Percentiles rank a stretch among this genome's conserved stretches.
Evolutionary conservation across 2,888 invertebrate genomes (phyloP).

Genomic region (Megalurothrips usitatus): DNA sequence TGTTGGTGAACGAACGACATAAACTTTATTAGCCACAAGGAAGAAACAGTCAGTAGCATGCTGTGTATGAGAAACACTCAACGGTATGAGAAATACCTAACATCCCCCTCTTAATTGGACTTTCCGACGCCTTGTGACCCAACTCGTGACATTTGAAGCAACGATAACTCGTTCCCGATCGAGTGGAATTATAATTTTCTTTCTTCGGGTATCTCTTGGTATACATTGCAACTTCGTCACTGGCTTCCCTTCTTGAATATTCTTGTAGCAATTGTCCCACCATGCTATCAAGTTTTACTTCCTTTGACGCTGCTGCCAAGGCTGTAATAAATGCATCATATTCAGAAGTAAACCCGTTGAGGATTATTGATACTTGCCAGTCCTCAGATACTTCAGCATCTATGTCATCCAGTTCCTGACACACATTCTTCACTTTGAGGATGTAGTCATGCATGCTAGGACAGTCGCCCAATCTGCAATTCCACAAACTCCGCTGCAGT

Average conservation of each 20-base stretch:
- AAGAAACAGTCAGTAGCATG: no score
- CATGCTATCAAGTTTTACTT: not conserved
- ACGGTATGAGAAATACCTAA: no score
- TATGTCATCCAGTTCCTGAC: not conserved
- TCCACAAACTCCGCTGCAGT: not conserved
- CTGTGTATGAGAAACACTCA: no score
- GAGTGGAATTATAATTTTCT: not conserved
- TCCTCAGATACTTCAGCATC: not conserved
- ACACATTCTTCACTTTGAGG: not conserved
- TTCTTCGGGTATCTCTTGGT: not conserved
- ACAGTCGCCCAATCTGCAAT: not conserved
- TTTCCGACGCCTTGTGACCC: not conserved
- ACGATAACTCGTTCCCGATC: not conserved
- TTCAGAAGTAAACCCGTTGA: not conserved
- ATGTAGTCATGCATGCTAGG: slow-evolving; percentile 1
- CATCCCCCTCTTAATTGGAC: not conserved
- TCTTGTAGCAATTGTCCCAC: not conserved
- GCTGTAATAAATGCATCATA: not conserved
- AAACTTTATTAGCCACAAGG: no score
- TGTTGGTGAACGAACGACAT: no score
- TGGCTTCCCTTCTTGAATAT: not conserved
- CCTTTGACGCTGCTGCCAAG: not conserved
- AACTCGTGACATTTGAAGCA: not conserved
- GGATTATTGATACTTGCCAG: not conserved
- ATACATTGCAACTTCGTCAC: not conserved